These are phyloP conservation scores for Apostichopus californicus DNA, from an alignment of 35 echinoderm and acorn worm genomes.

Conservation along the genomic window DNA sequence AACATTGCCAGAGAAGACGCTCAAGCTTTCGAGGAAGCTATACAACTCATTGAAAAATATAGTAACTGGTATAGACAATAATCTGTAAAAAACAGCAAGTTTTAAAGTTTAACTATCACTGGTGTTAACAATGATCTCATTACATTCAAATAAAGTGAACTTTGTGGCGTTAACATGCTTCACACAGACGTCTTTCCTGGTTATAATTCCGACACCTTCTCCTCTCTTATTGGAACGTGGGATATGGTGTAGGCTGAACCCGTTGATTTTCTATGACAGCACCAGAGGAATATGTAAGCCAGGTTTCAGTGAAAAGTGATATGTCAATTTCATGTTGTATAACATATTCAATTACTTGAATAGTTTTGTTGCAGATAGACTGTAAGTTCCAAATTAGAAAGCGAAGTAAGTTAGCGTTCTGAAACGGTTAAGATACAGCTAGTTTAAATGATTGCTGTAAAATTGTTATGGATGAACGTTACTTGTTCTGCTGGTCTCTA, in stretches of 20 bases:
- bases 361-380: not conserved
- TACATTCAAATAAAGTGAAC: not conserved
- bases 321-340: conserved; percentile 3
- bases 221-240: not conserved
- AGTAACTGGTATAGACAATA: too few relatives aligned
- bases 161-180: not conserved
- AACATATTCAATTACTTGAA: not conserved
- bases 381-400: conserved; percentile 7
- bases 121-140: too few relatives aligned
- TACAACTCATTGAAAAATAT: too few relatives aligned
- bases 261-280: not conserved
- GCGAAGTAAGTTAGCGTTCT: not conserved
- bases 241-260: not conserved
- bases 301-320: not conserved
- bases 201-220: not conserved
- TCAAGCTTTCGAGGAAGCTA: too few relatives aligned
- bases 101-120: too few relatives aligned
- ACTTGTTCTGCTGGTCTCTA: not conserved
- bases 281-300: not conserved
- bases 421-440: not conserved
- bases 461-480: not conserved
- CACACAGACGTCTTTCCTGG: not conserved
- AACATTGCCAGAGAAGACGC: too few relatives aligned
- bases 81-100: too few relatives aligned
- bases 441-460: conserved; percentile 2